phyloP scores from a whole-genome alignment of 2,888 invertebrate species.

The Apoderus coryli region DNA sequence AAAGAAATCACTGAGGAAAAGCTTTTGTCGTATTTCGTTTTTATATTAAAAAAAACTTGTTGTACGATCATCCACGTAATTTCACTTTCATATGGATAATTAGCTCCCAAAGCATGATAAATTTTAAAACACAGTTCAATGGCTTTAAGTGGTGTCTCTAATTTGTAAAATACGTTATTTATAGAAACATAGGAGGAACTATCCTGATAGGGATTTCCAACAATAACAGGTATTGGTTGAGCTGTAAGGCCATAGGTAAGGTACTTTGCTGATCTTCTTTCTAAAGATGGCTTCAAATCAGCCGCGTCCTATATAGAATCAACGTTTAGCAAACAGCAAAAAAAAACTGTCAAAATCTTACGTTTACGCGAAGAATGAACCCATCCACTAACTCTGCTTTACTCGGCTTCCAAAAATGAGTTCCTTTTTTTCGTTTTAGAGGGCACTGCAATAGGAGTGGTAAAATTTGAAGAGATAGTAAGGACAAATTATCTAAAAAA shows the following conservation, averaged over 20 bases:
- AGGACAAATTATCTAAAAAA: no score
- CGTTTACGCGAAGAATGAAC: background rate
- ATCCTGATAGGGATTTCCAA: background rate
- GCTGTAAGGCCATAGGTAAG: background rate
- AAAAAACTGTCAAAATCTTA: background rate
- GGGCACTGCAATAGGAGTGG: slow-evolving; percentile 3
- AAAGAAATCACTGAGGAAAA: no score
- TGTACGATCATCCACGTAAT: no score
- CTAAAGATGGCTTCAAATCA: background rate
- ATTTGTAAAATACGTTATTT: slow-evolving; percentile 2
- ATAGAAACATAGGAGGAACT: background rate
- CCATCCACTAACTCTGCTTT: background rate
- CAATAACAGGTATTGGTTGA: slow-evolving; percentile 1
- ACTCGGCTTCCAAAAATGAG: background rate
- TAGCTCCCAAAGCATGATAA: no score
- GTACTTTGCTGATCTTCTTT: background rate
- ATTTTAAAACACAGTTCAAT: no score
- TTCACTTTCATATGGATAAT: no score
- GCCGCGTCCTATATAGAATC: background rate
- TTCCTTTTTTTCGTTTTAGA: background rate
- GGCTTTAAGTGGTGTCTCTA: slow-evolving; percentile 1
- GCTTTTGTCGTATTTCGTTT: no score
- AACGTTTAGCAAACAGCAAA: background rate
- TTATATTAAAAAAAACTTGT: no score
- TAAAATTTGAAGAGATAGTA: background rate